Percentiles rank a stretch among this genome's conserved stretches.
These are phyloP conservation scores for Rhogogaster chlorosoma DNA, from an alignment of 2,888 invertebrate species.

Conservation along the genomic window DNA sequence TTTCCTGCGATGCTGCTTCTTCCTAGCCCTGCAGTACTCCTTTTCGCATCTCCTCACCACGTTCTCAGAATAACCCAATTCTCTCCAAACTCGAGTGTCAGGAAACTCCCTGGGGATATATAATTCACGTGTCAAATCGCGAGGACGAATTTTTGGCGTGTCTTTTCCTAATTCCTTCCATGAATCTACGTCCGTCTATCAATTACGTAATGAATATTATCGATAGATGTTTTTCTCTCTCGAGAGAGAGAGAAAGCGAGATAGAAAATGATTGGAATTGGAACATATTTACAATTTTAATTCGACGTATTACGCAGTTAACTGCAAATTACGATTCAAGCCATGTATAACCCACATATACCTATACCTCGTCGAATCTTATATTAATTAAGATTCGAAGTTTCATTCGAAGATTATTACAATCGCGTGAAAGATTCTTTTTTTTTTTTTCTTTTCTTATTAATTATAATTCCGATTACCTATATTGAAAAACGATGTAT, in stretches of 20 bases:
- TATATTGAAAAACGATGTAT: neutral
- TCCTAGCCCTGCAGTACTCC: neutral
- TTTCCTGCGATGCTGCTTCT: neutral
- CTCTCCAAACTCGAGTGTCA: slow-evolving; percentile 10
- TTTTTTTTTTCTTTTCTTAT: no score
- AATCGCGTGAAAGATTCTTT: neutral
- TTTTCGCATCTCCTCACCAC: neutral
- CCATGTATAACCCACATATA: no score
- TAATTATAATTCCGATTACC: neutral
- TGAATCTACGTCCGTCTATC: neutral
- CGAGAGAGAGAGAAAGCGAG: no score
- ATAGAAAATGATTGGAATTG: neutral
- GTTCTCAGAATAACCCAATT: slow-evolving; percentile 27
- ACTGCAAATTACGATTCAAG: no score
- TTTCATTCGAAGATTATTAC: neutral
- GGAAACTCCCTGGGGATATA: slow-evolving; percentile 29
- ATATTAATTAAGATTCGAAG: no score
- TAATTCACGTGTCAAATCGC: neutral
- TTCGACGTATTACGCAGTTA: no score
- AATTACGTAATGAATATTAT: neutral
- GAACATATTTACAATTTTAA: neutral
- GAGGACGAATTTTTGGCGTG: neutral
- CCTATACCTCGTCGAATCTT: no score
- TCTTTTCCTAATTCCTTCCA: neutral
- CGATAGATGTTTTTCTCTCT: neutral